Conservation (phyloP, 2,113 vertebrate species). For the Sapajus apella region DNA sequence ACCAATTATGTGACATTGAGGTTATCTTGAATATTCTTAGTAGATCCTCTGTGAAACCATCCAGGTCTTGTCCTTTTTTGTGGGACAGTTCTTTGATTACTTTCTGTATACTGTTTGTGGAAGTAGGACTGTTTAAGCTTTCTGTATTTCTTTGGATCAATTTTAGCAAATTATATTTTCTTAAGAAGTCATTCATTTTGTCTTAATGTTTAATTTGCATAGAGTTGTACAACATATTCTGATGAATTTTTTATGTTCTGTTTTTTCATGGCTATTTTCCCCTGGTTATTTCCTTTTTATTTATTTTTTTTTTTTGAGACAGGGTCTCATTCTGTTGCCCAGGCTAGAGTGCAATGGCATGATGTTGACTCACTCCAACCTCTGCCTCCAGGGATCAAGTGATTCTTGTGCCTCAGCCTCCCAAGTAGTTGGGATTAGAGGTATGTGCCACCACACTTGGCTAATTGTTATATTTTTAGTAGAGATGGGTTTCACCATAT, state of each 20-base stretch:
- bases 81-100: not conserved
- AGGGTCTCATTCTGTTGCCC: not conserved
- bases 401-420: too few species aligned
- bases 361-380: not conserved
- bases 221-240: not conserved
- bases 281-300: not conserved
- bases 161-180: not conserved
- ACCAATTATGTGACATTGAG: not conserved
- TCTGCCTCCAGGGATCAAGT: not conserved
- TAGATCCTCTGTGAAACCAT: not conserved
- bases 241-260: not conserved
- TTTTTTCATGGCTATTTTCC: not conserved
- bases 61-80: not conserved
- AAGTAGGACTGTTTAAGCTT: not conserved
- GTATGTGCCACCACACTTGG: too few species aligned
- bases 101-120: not conserved
- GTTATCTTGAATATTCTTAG: not conserved
- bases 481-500: not conserved
- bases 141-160: not conserved
- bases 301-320: not conserved
- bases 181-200: not conserved
- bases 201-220: not conserved
- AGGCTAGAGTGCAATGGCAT: not conserved
- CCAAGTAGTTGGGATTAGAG: too few species aligned
- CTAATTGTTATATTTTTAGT: too few species aligned